phyloP scores from a whole-genome alignment of 2,113 vertebrate genomes.

The Colistium nudipinnis region DNA sequence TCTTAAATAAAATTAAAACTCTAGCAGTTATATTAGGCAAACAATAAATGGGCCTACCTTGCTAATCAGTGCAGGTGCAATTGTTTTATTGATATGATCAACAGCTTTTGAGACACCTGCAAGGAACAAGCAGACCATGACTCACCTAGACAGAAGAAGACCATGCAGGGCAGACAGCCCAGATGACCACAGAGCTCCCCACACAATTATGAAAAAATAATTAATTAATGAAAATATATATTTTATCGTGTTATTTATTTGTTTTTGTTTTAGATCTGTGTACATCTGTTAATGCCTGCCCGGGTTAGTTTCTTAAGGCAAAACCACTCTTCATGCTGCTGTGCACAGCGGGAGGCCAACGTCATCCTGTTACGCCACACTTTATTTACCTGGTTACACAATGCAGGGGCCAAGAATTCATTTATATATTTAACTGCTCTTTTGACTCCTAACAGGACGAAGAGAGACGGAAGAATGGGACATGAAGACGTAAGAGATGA shows the following conservation, averaged over 20 bases:
- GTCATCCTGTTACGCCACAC: constrained; percentile 59
- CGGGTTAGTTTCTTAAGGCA: constrained; percentile 83
- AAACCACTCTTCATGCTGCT: constrained; percentile 84
- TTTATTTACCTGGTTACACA: constrained; percentile 96
- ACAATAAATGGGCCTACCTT: constrained; percentile 92
- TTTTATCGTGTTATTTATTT: background rate
- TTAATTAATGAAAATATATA: background rate
- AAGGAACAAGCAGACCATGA: constrained; percentile 96
- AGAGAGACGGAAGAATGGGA: constrained; percentile 38
- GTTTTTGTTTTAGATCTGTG: constrained; percentile 52
- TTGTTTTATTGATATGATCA: constrained; percentile 99
- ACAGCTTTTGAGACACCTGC: constrained; percentile 99
- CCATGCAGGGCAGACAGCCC: constrained; percentile 78
- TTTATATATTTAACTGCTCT: constrained; percentile 99
- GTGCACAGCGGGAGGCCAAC: constrained; percentile 23
- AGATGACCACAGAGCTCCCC: constrained; percentile 71
- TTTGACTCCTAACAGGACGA: constrained; percentile 91
- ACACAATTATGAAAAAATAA: background rate
- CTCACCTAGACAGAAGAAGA: constrained; percentile 72
- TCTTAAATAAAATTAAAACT: background rate
- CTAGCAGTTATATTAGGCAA: constrained; percentile 72
- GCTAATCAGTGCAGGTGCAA: constrained; percentile 97
- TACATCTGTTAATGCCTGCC: constrained; percentile 73
- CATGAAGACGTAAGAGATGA: constrained; percentile 25
- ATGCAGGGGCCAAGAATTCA: constrained; percentile 95